Evolutionary conservation across 2,888 invertebrate species (phyloP).

Genomic region (Andricus quercusramuli): DNA sequence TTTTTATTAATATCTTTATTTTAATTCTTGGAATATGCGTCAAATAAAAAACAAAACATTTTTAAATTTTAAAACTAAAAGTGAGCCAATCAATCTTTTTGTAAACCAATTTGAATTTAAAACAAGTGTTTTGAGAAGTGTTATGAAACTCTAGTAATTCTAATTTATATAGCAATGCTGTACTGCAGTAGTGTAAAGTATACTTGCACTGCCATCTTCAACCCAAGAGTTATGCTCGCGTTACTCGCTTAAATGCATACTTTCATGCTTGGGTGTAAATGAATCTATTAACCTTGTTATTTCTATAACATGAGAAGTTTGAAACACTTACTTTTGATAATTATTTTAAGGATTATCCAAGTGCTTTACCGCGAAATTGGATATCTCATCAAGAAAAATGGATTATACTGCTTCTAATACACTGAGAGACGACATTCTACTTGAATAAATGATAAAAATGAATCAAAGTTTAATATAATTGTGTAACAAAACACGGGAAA

Average conservation of each 20-base stretch:
- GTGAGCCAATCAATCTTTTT: neutral
- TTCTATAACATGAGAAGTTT: neutral
- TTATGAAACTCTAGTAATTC: neutral
- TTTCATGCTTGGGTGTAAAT: neutral
- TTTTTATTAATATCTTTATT: neutral
- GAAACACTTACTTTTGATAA: neutral
- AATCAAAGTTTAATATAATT: no score
- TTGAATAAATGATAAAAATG: no score
- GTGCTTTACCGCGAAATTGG: no score
- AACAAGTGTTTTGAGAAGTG: neutral
- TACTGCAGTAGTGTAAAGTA: neutral
- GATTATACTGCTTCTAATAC: no score
- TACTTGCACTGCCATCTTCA: neutral
- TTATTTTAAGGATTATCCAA: neutral
- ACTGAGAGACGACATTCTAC: no score
- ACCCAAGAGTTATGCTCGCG: neutral
- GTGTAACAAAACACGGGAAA: no score
- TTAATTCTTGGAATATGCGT: neutral
- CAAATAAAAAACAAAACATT: no score
- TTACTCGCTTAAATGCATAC: neutral
- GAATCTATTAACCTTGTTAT: slow-evolving; percentile 24
- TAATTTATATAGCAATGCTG: neutral
- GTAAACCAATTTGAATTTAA: neutral
- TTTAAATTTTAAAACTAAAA: neutral
- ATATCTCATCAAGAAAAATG: no score